These are phyloP conservation scores for Chaetoderma sp. DNA, from an alignment of 2,888 invertebrate genomes.

Conservation along the genomic window DNA sequence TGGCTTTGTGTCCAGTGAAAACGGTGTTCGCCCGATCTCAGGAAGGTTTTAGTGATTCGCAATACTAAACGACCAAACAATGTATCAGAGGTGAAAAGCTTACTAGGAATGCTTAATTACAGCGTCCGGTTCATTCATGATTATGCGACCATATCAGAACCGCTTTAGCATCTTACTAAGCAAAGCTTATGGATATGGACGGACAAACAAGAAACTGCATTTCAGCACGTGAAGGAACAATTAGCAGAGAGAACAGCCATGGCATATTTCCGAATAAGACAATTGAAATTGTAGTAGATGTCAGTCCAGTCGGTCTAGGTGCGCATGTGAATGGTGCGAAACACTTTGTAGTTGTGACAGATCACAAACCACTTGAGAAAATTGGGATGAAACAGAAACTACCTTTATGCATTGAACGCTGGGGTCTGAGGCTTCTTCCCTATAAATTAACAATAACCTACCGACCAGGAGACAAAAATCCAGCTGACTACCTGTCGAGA, in stretches of 20 bases:
- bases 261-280: conserved; percentile 31
- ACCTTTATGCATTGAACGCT: conserved; percentile 41
- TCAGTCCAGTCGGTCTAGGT: conserved; percentile 41
- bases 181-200: conserved; percentile 39
- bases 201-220: conserved; percentile 29
- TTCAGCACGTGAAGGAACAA: conserved; percentile 28
- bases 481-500: conserved; percentile 42
- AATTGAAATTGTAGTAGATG: conserved; percentile 38
- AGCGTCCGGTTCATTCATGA: conserved; percentile 40
- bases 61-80: conserved; percentile 33
- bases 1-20: conserved; percentile 2
- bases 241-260: conserved; percentile 34
- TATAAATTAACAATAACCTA: conserved; percentile 34
- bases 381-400: conserved; percentile 29
- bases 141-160: conserved; percentile 37
- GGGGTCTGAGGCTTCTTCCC: conserved; percentile 35
- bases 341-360: conserved; percentile 40
- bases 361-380: conserved; percentile 41
- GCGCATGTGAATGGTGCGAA: conserved; percentile 39
- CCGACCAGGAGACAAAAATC: conserved; percentile 35
- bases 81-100: conserved; percentile 37
- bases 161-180: conserved; percentile 38
- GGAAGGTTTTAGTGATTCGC: conserved; percentile 37
- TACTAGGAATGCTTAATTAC: conserved; percentile 44
- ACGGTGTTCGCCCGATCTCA: conserved; percentile 31